Evolutionary conservation across 2,113 vertebrate genomes (phyloP).

Genomic region (Apodemus speciosus): DNA sequence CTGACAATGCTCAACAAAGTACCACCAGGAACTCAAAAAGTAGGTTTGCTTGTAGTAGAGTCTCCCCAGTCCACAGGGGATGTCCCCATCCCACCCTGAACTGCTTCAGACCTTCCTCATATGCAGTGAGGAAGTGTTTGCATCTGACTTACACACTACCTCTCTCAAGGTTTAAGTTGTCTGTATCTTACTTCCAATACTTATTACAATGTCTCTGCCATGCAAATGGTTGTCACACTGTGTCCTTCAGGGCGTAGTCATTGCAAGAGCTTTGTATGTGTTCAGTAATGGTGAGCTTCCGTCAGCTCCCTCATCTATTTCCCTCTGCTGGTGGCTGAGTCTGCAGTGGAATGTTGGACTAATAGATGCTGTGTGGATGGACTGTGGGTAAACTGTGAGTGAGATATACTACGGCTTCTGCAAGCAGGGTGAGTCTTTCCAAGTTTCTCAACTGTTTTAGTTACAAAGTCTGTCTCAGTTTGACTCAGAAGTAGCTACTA

Average conservation of each 20-base stretch:
- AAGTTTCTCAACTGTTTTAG: constrained; percentile 5
- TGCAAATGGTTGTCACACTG: background rate
- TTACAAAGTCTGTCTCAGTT: constrained; percentile 16
- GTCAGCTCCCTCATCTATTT: background rate
- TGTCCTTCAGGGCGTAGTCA: background rate
- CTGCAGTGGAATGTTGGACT: background rate
- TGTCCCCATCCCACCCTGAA: too few relatives aligned
- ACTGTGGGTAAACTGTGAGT: background rate
- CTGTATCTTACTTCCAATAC: background rate
- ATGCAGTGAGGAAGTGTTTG: background rate
- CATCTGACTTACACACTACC: background rate
- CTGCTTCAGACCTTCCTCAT: background rate
- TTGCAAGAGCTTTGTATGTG: too few relatives aligned
- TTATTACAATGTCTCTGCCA: background rate
- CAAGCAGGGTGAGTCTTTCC: background rate
- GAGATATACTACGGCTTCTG: background rate
- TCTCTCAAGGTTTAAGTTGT: background rate
- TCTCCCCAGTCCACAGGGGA: background rate
- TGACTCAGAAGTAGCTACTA: constrained; percentile 45
- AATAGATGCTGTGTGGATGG: background rate
- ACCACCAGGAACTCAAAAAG: background rate
- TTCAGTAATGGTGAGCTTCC: background rate
- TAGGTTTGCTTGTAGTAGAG: background rate
- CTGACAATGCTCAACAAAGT: background rate
- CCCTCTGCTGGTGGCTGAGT: background rate